Percentiles rank a stretch among this genome's conserved stretches.
Evolutionary conservation across 2,113 vertebrate species (phyloP).

Genomic region (Brachyhypopomus occidentalis): DNA sequence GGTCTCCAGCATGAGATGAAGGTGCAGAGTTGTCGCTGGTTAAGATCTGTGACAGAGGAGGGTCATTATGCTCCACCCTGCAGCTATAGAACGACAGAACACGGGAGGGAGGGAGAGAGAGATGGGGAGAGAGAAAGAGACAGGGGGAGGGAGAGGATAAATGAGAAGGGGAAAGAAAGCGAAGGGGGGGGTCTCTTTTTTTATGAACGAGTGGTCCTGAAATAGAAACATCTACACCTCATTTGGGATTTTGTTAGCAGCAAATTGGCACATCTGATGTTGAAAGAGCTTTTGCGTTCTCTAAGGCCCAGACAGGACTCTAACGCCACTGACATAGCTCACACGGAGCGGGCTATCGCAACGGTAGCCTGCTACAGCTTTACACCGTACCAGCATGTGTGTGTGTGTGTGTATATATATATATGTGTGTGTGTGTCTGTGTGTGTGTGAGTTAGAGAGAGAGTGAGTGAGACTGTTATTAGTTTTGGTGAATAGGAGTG

Average conservation of each 20-base stretch:
- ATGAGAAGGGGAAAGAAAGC: conserved; percentile 16
- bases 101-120: conserved; percentile 16
- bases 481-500: background rate
- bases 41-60: conserved; percentile 63
- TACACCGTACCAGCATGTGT: conserved; percentile 6
- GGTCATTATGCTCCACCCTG: conserved; percentile 73
- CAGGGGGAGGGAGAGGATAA: conserved; percentile 33
- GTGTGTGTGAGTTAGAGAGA: background rate
- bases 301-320: no score
- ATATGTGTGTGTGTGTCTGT: background rate
- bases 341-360: background rate
- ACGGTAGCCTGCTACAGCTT: conserved; percentile 39
- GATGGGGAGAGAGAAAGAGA: background rate
- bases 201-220: conserved; percentile 68
- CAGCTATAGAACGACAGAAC: conserved; percentile 60
- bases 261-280: conserved; percentile 61
- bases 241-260: conserved; percentile 68
- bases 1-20: background rate
- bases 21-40: conserved; percentile 57
- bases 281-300: no score
- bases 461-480: background rate
- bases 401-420: background rate
- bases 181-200: conserved; percentile 62
- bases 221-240: conserved; percentile 75
- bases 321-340: no score